A percentile compares a stretch with the other conserved stretches of the same genome.
Conservation (phyloP, 2,113 vertebrate genomes). For the Mobula hypostoma region DNA sequence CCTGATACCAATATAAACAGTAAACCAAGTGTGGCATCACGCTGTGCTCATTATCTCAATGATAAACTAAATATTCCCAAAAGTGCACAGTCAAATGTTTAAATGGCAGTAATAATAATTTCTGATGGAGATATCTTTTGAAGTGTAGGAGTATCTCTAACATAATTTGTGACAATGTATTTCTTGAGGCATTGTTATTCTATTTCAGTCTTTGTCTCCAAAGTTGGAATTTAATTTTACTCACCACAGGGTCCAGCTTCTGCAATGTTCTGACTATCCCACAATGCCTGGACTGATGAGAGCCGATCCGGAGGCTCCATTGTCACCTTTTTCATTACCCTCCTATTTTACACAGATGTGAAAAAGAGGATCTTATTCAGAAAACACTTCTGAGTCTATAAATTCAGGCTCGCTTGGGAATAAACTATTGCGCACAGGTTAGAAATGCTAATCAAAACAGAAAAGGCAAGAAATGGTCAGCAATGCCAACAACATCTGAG, state of each 20-base stretch:
- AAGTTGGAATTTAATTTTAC: constrained; percentile 38
- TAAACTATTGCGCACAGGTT: neutral
- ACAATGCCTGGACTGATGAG: constrained; percentile 71
- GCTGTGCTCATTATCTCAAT: neutral
- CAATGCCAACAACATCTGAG: too few species aligned
- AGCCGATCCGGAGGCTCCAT: constrained; percentile 86
- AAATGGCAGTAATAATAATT: neutral
- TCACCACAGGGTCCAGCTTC: constrained; percentile 92
- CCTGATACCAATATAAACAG: neutral
- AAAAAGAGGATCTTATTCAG: neutral
- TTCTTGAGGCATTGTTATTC: neutral
- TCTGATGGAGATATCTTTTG: neutral
- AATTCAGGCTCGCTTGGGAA: neutral
- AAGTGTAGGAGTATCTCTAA: neutral
- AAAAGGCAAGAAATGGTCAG: neutral
- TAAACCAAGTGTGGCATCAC: neutral
- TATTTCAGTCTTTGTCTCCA: neutral
- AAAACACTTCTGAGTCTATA: neutral
- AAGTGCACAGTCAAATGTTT: neutral
- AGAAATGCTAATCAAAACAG: neutral
- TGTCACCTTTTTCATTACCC: constrained; percentile 85
- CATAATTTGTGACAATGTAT: neutral
- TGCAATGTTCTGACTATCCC: constrained; percentile 81
- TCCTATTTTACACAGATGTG: constrained; percentile 53
- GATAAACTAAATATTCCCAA: neutral